Evolutionary conservation across 2,888 invertebrate species (phyloP).

Genomic region (Trileptium ribeirensis): DNA sequence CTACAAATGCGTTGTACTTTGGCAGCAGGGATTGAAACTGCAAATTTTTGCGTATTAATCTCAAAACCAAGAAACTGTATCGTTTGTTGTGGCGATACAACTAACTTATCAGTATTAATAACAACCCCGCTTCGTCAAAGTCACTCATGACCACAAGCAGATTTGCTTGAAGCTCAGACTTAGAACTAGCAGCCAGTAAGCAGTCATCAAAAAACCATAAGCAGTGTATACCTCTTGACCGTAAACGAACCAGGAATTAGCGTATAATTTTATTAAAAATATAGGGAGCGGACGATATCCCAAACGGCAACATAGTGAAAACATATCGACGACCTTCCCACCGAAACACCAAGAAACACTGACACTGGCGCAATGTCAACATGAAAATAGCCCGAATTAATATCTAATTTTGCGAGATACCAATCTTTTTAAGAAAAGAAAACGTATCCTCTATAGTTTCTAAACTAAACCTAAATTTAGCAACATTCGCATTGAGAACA

Average conservation of each 20-base stretch:
- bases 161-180: background rate
- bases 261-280: constrained; percentile 11
- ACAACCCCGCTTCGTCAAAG: background rate
- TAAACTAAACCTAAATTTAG: background rate
- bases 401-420: background rate
- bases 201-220: constrained; percentile 4
- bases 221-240: background rate
- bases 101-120: background rate
- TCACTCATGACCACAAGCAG: background rate
- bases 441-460: background rate
- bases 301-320: background rate
- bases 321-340: background rate
- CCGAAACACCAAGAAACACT: background rate
- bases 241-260: background rate
- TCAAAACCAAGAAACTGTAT: background rate
- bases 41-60: background rate
- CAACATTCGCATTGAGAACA: background rate
- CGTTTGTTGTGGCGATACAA: background rate
- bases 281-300: too few relatives aligned
- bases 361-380: background rate
- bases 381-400: background rate
- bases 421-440: background rate
- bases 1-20: too few relatives aligned
- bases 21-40: background rate
- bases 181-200: background rate